phyloP scores from a whole-genome alignment of 1,140 invertebrate species.

The Ylistrum balloti region DNA sequence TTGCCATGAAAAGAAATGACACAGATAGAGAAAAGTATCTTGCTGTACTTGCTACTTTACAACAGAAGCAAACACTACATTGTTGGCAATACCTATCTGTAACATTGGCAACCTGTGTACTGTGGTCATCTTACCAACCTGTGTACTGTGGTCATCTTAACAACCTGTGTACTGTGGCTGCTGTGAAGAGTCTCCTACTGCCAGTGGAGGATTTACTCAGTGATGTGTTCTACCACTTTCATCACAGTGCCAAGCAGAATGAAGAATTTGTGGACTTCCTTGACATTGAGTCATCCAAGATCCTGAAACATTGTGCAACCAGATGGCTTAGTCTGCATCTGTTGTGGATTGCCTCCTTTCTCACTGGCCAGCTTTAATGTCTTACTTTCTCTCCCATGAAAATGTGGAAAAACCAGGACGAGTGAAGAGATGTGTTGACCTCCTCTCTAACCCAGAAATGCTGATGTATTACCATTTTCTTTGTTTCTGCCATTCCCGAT shows the following conservation, averaged over 20 bases:
- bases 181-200: no score
- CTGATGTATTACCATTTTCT: conserved; percentile 53
- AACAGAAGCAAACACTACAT: neutral
- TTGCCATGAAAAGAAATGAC: neutral
- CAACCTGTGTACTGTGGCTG: conserved; percentile 42
- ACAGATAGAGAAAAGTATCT: neutral
- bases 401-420: conserved; percentile 60
- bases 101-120: conserved; percentile 46
- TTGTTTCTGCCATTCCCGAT: conserved; percentile 49
- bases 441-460: conserved; percentile 39
- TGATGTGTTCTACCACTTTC: conserved; percentile 36
- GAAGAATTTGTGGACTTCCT: conserved; percentile 64
- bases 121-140: no score
- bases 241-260: conserved; percentile 57
- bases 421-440: conserved; percentile 48
- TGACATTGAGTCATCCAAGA: conserved; percentile 58
- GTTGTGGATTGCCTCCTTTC: conserved; percentile 48
- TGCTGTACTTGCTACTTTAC: neutral
- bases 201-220: conserved; percentile 41
- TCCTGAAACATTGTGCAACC: conserved; percentile 63
- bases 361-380: conserved; percentile 52
- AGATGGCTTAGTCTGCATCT: conserved; percentile 59
- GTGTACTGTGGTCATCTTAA: conserved; percentile 48
- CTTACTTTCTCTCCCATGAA: conserved; percentile 59
- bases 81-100: neutral